Conservation (phyloP, 2,888 invertebrate species). For the Brenthis daphne region DNA sequence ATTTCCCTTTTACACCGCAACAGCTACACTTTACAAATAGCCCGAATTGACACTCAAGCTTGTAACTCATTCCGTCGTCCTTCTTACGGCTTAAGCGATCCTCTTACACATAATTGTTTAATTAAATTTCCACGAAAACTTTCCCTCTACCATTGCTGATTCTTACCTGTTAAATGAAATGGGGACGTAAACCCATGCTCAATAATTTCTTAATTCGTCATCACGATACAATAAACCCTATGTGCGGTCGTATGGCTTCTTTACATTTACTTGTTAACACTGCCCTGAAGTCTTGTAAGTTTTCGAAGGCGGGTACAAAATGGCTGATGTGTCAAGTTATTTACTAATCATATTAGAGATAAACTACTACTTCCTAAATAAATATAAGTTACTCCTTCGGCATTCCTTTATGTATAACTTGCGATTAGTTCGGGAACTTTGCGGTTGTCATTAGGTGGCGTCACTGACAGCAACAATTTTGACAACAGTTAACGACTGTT, state of each 20-base stretch:
- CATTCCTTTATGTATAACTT: constrained; percentile 29
- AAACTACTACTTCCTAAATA: constrained; percentile 39
- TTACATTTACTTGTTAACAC: constrained; percentile 55
- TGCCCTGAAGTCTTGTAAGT: constrained; percentile 60
- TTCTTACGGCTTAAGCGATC: constrained; percentile 33
- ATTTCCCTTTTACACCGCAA: constrained; percentile 71
- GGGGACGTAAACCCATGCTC: constrained; percentile 4
- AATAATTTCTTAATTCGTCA: constrained; percentile 35
- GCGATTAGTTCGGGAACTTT: constrained; percentile 47
- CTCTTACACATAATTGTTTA: constrained; percentile 40
- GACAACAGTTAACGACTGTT: constrained; percentile 49
- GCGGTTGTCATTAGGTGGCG: constrained; percentile 45
- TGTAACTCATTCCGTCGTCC: constrained; percentile 57
- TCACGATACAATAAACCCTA: constrained; percentile 34
- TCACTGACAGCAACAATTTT: constrained; percentile 47
- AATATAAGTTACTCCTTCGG: constrained; percentile 31
- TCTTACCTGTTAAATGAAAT: constrained; percentile 12
- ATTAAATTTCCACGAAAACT: constrained; percentile 39
- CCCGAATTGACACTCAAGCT: constrained; percentile 72
- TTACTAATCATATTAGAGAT: constrained; percentile 47
- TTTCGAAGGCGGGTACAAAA: constrained; percentile 69
- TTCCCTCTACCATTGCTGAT: not conserved
- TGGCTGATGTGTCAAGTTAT: constrained; percentile 63
- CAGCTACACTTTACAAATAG: constrained; percentile 64
- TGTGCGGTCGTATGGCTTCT: constrained; percentile 58